Percentiles rank a stretch among this genome's conserved stretches.
Evolutionary conservation across 2,888 invertebrate species (phyloP).

Genomic region (Steinernema carpocapsae): DNA sequence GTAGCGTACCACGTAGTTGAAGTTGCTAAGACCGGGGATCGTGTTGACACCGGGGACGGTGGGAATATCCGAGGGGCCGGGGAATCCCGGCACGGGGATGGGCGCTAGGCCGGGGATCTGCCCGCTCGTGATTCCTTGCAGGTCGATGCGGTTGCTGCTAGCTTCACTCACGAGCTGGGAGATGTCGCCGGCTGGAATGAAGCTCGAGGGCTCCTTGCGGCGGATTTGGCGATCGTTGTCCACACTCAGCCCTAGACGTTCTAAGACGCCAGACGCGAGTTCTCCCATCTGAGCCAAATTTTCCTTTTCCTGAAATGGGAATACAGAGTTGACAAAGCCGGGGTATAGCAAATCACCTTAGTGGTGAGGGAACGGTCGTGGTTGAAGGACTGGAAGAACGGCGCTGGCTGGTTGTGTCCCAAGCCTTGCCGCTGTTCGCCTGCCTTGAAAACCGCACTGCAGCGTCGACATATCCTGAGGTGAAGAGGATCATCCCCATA

Average conservation of each 20-base stretch:
- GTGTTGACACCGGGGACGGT: constrained; percentile 69
- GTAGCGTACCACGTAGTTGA: constrained; percentile 65
- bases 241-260: constrained; percentile 59
- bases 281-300: constrained; percentile 58
- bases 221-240: constrained; percentile 48
- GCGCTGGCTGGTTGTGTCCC: constrained; percentile 20
- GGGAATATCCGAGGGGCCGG: constrained; percentile 67
- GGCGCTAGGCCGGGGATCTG: constrained; percentile 68
- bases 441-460: constrained; percentile 8
- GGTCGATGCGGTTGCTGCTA: constrained; percentile 62
- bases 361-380: constrained; percentile 2
- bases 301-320: constrained; percentile 38
- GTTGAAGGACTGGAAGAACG: constrained; percentile 26
- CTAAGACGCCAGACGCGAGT: constrained; percentile 63
- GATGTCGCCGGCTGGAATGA: constrained; percentile 62
- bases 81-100: constrained; percentile 63
- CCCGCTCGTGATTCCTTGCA: constrained; percentile 62
- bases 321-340: too few relatives aligned
- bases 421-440: neutral
- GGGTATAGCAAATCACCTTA: constrained; percentile 18
- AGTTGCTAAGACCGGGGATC: constrained; percentile 69
- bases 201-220: constrained; percentile 45
- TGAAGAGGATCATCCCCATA: constrained; percentile 32
- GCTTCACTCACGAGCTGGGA: constrained; percentile 62
- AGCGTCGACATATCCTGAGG: constrained; percentile 32